Conservation (phyloP, 2,888 invertebrate species). For the Schizaphis graminum region DNA sequence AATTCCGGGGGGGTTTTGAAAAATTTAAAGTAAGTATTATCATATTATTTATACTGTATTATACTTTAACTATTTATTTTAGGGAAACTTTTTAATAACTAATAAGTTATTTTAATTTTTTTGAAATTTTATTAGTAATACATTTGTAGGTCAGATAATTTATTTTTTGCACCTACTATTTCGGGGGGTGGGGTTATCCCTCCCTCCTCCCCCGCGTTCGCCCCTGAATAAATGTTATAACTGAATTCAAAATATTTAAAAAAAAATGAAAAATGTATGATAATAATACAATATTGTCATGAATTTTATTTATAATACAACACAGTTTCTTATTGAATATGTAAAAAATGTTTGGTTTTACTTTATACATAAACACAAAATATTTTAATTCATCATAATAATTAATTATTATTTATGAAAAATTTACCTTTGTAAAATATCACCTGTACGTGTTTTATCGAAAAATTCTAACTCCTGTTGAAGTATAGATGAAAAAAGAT, state of each 20-base stretch:
- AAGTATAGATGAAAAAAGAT: slow-evolving; percentile 86
- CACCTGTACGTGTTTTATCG: slow-evolving; percentile 91
- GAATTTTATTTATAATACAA: background rate
- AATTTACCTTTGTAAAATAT: slow-evolving; percentile 85
- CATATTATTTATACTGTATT: too few species aligned
- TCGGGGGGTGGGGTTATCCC: too few species aligned
- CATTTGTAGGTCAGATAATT: too few species aligned
- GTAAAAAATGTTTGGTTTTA: background rate
- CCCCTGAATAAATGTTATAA: too few species aligned
- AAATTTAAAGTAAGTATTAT: too few species aligned
- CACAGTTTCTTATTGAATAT: background rate
- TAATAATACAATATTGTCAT: background rate
- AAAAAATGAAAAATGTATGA: background rate
- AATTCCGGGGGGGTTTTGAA: too few species aligned
- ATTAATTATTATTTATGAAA: background rate
- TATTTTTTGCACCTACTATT: too few species aligned
- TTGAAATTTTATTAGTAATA: too few species aligned
- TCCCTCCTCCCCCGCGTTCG: too few species aligned
- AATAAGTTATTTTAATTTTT: too few species aligned
- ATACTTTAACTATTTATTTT: too few species aligned
- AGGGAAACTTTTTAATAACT: too few species aligned
- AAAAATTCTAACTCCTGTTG: slow-evolving; percentile 92
- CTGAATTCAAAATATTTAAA: background rate
- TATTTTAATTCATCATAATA: background rate
- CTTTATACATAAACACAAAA: background rate